Base-by-base conservation (phyloP, 2,888 invertebrate species). In the Agrotis exclamationis region DNA sequence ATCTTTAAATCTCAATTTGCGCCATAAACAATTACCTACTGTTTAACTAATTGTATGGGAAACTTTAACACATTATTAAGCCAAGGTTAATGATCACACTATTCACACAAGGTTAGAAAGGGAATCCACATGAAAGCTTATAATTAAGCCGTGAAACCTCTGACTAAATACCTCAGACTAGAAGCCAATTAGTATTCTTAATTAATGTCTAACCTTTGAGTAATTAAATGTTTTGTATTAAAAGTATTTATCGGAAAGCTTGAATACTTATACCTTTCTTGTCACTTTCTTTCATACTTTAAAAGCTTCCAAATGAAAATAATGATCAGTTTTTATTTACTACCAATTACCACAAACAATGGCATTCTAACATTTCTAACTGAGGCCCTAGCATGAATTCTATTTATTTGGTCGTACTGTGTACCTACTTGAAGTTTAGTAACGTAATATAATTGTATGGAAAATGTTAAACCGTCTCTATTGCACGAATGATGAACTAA, bases 81-180 rank as follows among this genome's bases (percentile, higher is more conserved):
- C 13, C 14, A 56, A 64, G 54, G 60, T 60, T 47, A 45, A 48
- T 16, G 45, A 50, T 74, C 22, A 50, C 14, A 56, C 0, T 28
- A 28, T 62, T 51, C 75, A 63, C 48, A 51, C 20, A 50, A 68
- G 44, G 28, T 44, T 62, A 68, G 20, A 44, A 56, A 60, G 39
- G 45, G 50, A 67, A 69, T 57, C 18, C 39, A 64, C 28, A 48
- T 58, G 69, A 74, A 68, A 74, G 60, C 60, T 67, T 9, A 50
- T 53, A 70, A 70, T 53, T 62, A 39, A 72, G 24, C 45, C 24
- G 58, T 24, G 59, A 22, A 58, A 59, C 67, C 33, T 48, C 20
- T 33, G 45, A 60, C 63, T 63, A 54, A 70, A 59, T 74, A 74
- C 47, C 48, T 54, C 1, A 54, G 54, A 54, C 24, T 4, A 20